These are phyloP conservation scores for Drosophila borborema DNA, from an alignment of 2,888 invertebrate genomes.

Conservation along the genomic window DNA sequence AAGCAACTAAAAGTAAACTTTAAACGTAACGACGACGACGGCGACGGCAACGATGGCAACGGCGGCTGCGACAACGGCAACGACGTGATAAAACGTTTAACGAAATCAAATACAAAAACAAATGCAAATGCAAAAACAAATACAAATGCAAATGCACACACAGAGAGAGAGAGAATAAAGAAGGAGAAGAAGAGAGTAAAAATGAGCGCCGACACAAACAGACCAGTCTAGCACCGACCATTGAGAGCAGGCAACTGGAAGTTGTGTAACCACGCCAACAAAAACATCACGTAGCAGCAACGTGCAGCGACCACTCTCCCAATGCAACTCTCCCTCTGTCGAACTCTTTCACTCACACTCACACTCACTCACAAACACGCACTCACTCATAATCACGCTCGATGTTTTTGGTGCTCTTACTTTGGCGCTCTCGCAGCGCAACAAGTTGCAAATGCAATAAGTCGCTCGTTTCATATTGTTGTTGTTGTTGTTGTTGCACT, in stretches of 20 bases:
- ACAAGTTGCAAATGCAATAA: slow-evolving; percentile 69
- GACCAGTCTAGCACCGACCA: slow-evolving; percentile 16
- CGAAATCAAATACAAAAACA: slow-evolving; percentile 55
- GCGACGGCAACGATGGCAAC: slow-evolving; percentile 13
- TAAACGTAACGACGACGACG: slow-evolving; percentile 42
- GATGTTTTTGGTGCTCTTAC: slow-evolving; percentile 4
- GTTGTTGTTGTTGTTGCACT: slow-evolving; percentile 35
- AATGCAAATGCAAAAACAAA: slow-evolving; percentile 30
- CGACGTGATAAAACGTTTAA: slow-evolving; percentile 76
- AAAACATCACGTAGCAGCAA: slow-evolving; percentile 74
- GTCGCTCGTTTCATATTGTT: slow-evolving; percentile 27
- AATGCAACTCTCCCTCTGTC: slow-evolving; percentile 27
- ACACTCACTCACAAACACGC: slow-evolving; percentile 3
- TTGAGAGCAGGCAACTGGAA: slow-evolving; percentile 43
- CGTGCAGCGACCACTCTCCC: slow-evolving; percentile 50
- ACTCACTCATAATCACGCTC: neutral
- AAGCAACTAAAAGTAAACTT: slow-evolving; percentile 55
- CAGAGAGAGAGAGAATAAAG: slow-evolving; percentile 24
- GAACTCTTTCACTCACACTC: slow-evolving; percentile 17
- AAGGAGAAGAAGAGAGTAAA: slow-evolving; percentile 6
- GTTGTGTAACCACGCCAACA: slow-evolving; percentile 68
- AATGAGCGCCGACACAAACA: slow-evolving; percentile 5
- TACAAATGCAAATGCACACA: slow-evolving; percentile 38
- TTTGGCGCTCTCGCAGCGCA: slow-evolving; percentile 43
- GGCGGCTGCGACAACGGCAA: slow-evolving; percentile 12